These are phyloP conservation scores for Pristionchus exspectatus DNA, from an alignment of 2,888 invertebrate genomes.

Conservation along the genomic window DNA sequence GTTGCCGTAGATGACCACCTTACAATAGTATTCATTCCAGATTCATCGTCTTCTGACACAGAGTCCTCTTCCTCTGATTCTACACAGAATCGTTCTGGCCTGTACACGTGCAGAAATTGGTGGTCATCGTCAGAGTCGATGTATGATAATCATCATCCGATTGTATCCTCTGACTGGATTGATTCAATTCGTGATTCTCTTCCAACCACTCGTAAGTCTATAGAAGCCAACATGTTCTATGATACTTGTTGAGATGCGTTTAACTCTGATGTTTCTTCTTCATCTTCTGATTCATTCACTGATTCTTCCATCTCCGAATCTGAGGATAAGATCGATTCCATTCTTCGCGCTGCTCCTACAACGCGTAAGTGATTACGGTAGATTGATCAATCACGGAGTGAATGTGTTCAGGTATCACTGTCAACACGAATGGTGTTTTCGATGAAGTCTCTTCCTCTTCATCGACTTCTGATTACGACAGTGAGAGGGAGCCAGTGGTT, in stretches of 20 bases:
- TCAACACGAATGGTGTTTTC: neutral
- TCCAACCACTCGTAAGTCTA: neutral
- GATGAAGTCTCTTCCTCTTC: neutral
- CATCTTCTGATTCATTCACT: neutral
- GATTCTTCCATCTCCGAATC: neutral
- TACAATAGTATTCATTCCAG: too few species aligned
- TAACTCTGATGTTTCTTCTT: neutral
- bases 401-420: neutral
- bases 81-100: too few species aligned
- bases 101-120: too few species aligned
- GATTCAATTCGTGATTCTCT: neutral
- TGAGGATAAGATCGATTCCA: neutral
- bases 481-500: neutral
- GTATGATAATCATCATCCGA: neutral
- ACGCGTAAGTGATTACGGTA: constrained; percentile 13
- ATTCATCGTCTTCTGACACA: too few species aligned
- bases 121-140: neutral
- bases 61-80: too few species aligned
- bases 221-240: neutral
- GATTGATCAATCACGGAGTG: neutral
- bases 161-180: neutral
- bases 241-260: neutral
- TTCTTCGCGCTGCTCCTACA: neutral
- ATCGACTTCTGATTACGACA: neutral
- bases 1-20: too few species aligned